These are phyloP conservation scores for Meloidogyne hapla DNA, from an alignment of 1,140 invertebrate genomes.

Conservation along the genomic window DNA sequence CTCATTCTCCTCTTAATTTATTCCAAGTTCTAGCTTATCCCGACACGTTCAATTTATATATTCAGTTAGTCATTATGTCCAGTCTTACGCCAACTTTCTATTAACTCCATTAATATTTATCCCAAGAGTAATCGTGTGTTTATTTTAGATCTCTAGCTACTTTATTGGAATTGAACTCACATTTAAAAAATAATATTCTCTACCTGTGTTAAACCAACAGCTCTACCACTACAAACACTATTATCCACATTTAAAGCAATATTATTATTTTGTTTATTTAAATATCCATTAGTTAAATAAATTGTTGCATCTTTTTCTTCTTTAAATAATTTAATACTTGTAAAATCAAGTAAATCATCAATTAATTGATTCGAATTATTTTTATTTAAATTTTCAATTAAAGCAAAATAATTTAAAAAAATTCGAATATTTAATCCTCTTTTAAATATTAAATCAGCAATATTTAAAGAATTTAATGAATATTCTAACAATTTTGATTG, in stretches of 20 bases:
- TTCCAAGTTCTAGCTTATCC: no score
- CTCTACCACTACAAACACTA: slow-evolving; percentile 57
- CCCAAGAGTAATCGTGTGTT: no score
- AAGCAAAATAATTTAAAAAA: not conserved
- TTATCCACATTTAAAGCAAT: not conserved
- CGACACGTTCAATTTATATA: no score
- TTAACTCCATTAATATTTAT: no score
- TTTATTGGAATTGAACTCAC: no score
- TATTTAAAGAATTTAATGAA: slow-evolving; percentile 56
- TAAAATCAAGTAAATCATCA: slow-evolving; percentile 54
- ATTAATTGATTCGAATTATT: slow-evolving; percentile 46
- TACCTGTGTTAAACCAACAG: slow-evolving; percentile 57
- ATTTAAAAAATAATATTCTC: no score
- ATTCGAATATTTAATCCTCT: slow-evolving; percentile 37
- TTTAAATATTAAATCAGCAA: slow-evolving; percentile 56
- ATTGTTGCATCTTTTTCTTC: slow-evolving; percentile 57
- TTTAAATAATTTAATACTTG: slow-evolving; percentile 58
- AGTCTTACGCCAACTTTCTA: no score
- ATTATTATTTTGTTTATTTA: slow-evolving; percentile 50
- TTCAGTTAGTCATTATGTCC: no score
- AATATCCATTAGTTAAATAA: slow-evolving; percentile 53
- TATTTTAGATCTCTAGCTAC: no score
- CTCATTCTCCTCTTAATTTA: no score
- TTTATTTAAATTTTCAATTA: not conserved
- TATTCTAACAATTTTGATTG: slow-evolving; percentile 52